Evolutionary conservation across 2,113 vertebrate genomes (phyloP).

Genomic region (Ariopsis seemanni): DNA sequence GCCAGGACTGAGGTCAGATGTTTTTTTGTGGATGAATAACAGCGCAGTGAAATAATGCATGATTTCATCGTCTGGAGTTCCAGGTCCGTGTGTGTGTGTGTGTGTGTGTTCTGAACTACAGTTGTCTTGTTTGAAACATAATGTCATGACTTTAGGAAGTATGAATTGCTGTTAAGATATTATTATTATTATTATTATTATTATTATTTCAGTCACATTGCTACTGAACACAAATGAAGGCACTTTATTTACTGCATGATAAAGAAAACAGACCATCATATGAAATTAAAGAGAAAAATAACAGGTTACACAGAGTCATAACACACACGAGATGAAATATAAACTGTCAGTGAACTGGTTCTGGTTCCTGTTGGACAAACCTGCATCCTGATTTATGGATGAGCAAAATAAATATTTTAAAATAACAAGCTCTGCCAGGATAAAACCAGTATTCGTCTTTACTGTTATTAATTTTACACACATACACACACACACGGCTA

Average conservation of each 20-base stretch:
- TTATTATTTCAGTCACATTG: background rate
- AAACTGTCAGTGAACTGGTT: background rate
- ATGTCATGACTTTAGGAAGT: background rate
- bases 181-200: background rate
- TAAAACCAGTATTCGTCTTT: background rate
- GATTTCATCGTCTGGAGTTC: constrained; percentile 31
- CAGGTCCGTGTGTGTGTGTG: background rate
- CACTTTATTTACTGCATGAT: background rate
- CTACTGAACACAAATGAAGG: background rate
- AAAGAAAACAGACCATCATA: background rate
- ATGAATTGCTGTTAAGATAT: background rate
- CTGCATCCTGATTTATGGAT: background rate
- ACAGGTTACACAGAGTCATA: background rate
- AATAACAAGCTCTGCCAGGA: background rate
- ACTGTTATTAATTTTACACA: background rate
- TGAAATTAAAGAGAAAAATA: background rate
- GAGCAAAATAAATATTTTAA: constrained; percentile 18
- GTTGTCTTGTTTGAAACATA: background rate
- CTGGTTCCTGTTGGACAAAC: background rate
- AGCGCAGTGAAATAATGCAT: constrained; percentile 39
- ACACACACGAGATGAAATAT: too few species aligned
- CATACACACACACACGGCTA: background rate
- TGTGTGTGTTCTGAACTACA: background rate
- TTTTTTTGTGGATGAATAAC: constrained; percentile 5
- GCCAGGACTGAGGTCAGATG: constrained; percentile 17